These are phyloP conservation scores for Diplosoma virens DNA, from an alignment of 23 tunicate genomes.

Conservation along the genomic window DNA sequence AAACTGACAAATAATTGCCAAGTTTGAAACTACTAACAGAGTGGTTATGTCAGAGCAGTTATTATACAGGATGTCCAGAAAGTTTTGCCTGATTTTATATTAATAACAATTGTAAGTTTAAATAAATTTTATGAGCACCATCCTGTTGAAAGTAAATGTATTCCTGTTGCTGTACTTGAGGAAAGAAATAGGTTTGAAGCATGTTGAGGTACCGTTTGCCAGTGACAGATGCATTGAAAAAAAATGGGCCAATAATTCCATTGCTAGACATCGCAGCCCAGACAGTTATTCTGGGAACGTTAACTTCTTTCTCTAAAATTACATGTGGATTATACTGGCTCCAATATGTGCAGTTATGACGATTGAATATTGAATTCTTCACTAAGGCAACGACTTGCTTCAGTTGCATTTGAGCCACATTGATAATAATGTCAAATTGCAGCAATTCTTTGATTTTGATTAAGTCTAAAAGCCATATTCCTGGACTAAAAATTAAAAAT, in stretches of 20 bases:
- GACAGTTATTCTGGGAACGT: conserved; percentile 36
- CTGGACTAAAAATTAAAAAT: conserved; percentile 21
- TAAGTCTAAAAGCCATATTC: conserved; percentile 32
- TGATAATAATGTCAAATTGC: conserved; percentile 24
- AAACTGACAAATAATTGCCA: no score
- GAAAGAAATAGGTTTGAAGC: conserved; percentile 26
- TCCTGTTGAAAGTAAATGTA: conserved; percentile 26
- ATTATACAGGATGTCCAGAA: no score
- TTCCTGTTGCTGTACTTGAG: conserved; percentile 20
- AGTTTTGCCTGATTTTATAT: no score
- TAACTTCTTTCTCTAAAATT: conserved; percentile 27
- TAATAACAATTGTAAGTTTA: no score
- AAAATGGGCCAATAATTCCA: conserved; percentile 27
- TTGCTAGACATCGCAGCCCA: conserved; percentile 30
- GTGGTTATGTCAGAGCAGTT: no score
- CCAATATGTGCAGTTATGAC: conserved; percentile 32
- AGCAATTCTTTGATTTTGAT: conserved; percentile 29
- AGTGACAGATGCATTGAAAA: conserved; percentile 30
- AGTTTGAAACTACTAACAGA: no score
- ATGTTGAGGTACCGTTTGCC: conserved; percentile 26
- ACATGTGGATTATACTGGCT: conserved; percentile 21
- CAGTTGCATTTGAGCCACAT: conserved; percentile 28
- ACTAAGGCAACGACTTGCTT: conserved; percentile 30
- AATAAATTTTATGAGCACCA: no score
- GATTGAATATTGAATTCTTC: conserved; percentile 18